Base-by-base conservation (phyloP, 1,140 invertebrate species). In the Drosophila aff. region DNA sequence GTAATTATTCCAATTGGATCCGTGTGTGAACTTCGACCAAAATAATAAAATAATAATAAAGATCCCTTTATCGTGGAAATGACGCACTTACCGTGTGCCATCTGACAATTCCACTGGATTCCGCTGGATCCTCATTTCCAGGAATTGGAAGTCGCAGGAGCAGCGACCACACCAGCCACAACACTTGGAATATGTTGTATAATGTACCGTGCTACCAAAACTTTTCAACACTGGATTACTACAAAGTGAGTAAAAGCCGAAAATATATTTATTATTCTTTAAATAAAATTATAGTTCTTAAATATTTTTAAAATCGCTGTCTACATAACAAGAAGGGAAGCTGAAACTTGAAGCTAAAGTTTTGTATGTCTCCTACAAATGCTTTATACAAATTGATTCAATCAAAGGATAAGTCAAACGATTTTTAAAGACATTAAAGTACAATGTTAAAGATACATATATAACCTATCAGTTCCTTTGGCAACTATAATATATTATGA, bases 171-270 rank as follows among this genome's bases (percentile, higher is more conserved):
- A 73, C 40, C 58, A 76, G 44, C 72, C 68, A 74, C 81, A 82
- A 82, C 84, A 75, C 77, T 61, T 82, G 82, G 82, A 92, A 86
- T 92, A 92, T 92, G 91, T 92, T 92, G 91, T 92, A 92, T 92
- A 92, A 92, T 92, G 91, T 92, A 68, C 86, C 91, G 64, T 91
- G 89, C 62, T 92, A 89, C 89, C 90, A 92, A 86, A 92, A 92
- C 71, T 92, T 92, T 85, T 89, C 91, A 92, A 91, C 91, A 40
- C 91, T 92, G 91, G 91, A 92, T 92, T 92, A 92, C 86, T 92
- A 92, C 86, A 92, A 92, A 89, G 91, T 92, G 21, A 87, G 87
- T 67, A 0, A 1, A 23, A 23, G 26, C 6, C 28, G 2, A 47
- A 26, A 9, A 16, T 23, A 8, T 18, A 44, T 44, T 10, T 4